A percentile compares a stretch with the other conserved stretches of the same genome.
Conservation (phyloP, 2,888 invertebrate genomes). For the Shargacucullia verbasci region DNA sequence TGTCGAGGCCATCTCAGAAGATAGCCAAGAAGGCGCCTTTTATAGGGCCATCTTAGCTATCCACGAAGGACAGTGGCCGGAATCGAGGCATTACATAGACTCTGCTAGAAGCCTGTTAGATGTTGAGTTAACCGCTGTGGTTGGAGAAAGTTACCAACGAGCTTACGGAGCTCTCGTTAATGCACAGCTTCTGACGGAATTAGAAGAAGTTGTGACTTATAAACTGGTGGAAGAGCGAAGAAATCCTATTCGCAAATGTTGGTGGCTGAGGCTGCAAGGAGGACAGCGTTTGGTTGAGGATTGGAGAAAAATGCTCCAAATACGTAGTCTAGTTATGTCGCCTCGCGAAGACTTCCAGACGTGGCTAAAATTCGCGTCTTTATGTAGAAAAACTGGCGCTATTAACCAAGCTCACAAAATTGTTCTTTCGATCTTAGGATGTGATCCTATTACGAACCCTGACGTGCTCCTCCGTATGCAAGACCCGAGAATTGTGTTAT, state of each 20-base stretch:
- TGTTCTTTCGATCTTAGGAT: slow-evolving; percentile 94
- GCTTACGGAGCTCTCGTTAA: slow-evolving; percentile 98
- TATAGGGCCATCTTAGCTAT: slow-evolving; percentile 97
- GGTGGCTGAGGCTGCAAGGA: slow-evolving; percentile 98
- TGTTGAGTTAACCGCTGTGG: slow-evolving; percentile 98
- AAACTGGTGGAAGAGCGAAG: slow-evolving; percentile 98
- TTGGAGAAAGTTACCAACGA: slow-evolving; percentile 97
- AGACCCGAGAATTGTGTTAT: slow-evolving; percentile 96
- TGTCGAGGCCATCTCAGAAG: slow-evolving; percentile 95
- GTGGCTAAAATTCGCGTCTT: slow-evolving; percentile 99
- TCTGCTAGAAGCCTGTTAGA: slow-evolving; percentile 97
- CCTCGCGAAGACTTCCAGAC: slow-evolving; percentile 98
- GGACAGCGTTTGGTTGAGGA: slow-evolving; percentile 98
- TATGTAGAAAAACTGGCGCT: slow-evolving; percentile 97
- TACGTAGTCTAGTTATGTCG: slow-evolving; percentile 96
- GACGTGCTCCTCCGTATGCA: slow-evolving; percentile 92
- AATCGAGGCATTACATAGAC: slow-evolving; percentile 95
- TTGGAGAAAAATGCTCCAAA: slow-evolving; percentile 98
- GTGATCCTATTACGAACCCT: slow-evolving; percentile 93
- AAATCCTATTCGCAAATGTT: slow-evolving; percentile 93
- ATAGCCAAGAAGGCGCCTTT: slow-evolving; percentile 98
- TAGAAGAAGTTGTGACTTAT: slow-evolving; percentile 99
- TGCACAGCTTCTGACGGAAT: slow-evolving; percentile 98
- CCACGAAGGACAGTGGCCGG: slow-evolving; percentile 92
- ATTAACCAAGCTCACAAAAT: slow-evolving; percentile 97